Base-by-base conservation (phyloP, 2,113 vertebrate species). In the Sinocyclocheilus anophthalmus region DNA sequence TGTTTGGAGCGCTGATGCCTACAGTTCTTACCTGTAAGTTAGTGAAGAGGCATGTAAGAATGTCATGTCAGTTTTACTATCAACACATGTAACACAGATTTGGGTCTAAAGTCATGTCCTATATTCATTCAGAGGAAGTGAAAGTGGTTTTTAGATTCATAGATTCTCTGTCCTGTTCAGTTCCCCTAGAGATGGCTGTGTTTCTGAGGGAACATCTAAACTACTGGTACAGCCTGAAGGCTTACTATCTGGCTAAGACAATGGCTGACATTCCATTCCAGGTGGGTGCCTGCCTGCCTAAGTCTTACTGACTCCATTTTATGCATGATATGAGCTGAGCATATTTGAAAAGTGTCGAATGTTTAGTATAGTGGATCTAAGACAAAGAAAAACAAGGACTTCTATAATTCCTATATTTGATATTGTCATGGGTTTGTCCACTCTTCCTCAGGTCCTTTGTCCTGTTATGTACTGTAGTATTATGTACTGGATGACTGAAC, bases 211-310 rank as follows among this genome's bases (percentile, higher is more conserved):
- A 99, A 88, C 97, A 99, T 91, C 90, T 99, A 82, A 99, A 99
- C 93, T 99, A 98, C 93, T 99, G 98, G 98, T 99, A 99, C 92
- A 99, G 97, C 92, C 93, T 99, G 87, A 99, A 99, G 88, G 96
- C 97, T 0, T 99, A 99, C 88, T 99, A 97, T 89, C 91, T 99
- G 90, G 98, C 98, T 42, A 99, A 99, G 93, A 99, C 98, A 24
- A 96, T 97, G 96, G 98, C 98, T 0, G 98, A 99, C 0, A 94
- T 99, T 88, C 98, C 98, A 13, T 99, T 99, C 86, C 98, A 99
- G 97, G 98, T 99, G 78, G 93, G 90, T 33, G 13, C 65, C n/a
- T 76, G 22, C 11, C 73, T 59, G 82, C 65, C 26, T 67, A 33
- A 87, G 72, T 45, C 45, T 69, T 26, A 16, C 9, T 20, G 42